Conservation (phyloP, 2,113 vertebrate species). For the Protobothrops flavoviridis region DNA sequence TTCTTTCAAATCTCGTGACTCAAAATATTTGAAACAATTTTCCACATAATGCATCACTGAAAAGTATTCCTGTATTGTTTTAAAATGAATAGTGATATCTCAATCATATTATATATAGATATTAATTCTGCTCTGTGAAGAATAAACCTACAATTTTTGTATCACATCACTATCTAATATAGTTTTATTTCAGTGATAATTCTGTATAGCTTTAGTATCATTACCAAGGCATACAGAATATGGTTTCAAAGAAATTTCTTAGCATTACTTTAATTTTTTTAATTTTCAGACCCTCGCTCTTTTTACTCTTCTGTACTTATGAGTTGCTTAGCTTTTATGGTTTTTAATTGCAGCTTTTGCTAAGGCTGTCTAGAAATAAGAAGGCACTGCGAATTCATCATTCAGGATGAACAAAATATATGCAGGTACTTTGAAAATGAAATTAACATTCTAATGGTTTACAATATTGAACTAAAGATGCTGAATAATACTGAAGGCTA, state of each 20-base stretch:
- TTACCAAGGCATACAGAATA: background rate
- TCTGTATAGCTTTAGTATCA: background rate
- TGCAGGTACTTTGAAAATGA: background rate
- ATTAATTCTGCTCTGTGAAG: background rate
- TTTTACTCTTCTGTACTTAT: background rate
- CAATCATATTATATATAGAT: constrained; percentile 40
- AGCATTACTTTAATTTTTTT: background rate
- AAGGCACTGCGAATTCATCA: background rate
- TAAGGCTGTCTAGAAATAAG: background rate
- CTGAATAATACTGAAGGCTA: background rate
- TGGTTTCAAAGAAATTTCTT: background rate
- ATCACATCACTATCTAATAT: constrained; percentile 16
- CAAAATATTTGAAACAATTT: constrained; percentile 50
- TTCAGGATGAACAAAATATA: background rate
- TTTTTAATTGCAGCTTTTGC: background rate
- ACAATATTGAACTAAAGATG: background rate
- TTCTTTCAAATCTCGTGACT: constrained; percentile 47
- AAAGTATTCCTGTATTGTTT: constrained; percentile 50
- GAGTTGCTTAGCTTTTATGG: background rate
- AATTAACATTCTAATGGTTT: background rate
- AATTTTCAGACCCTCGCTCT: background rate
- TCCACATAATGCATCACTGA: constrained; percentile 37
- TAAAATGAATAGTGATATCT: constrained; percentile 39
- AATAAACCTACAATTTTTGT: background rate
- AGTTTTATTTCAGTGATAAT: background rate